phyloP scores from a whole-genome alignment of 1,140 invertebrate genomes.

The Neuroterus valhalla region DNA sequence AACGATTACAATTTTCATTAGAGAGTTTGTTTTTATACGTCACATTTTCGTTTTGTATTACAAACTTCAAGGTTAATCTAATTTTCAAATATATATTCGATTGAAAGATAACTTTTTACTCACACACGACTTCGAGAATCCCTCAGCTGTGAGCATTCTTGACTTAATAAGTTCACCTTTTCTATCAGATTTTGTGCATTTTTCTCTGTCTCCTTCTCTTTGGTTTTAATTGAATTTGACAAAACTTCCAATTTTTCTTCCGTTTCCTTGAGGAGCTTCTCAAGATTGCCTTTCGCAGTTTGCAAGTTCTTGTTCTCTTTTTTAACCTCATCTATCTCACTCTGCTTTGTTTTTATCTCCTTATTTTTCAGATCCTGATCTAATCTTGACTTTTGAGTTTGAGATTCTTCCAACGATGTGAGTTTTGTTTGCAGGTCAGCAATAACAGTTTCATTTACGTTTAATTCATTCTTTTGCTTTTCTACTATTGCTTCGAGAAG shows the following conservation, averaged over 20 bases:
- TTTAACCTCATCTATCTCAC: slow-evolving; percentile 44
- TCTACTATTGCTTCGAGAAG: slow-evolving; percentile 37
- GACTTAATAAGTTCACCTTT: slow-evolving; percentile 59
- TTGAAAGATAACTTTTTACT: slow-evolving; percentile 39
- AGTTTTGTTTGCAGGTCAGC: slow-evolving; percentile 53
- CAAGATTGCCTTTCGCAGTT: slow-evolving; percentile 48
- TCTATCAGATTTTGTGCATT: slow-evolving; percentile 59
- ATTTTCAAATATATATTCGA: neutral
- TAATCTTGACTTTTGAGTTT: slow-evolving; percentile 45
- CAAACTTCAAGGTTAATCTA: neutral
- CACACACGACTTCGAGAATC: slow-evolving; percentile 60
- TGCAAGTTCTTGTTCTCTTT: slow-evolving; percentile 53
- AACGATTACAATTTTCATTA: slow-evolving; percentile 7
- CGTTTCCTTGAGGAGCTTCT: slow-evolving; percentile 55
- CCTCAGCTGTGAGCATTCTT: slow-evolving; percentile 55
- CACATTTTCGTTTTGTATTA: no score
- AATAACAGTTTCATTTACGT: slow-evolving; percentile 40
- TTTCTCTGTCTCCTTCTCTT: slow-evolving; percentile 60
- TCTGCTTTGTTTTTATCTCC: slow-evolving; percentile 47
- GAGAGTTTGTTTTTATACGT: slow-evolving; percentile 12
- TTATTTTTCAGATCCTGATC: slow-evolving; percentile 48
- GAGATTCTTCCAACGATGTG: slow-evolving; percentile 41
- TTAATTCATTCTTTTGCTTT: slow-evolving; percentile 46
- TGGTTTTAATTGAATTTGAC: slow-evolving; percentile 51
- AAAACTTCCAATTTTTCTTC: slow-evolving; percentile 54